phyloP scores from a whole-genome alignment of 2,113 vertebrate genomes.

The Podarcis cretensis region DNA sequence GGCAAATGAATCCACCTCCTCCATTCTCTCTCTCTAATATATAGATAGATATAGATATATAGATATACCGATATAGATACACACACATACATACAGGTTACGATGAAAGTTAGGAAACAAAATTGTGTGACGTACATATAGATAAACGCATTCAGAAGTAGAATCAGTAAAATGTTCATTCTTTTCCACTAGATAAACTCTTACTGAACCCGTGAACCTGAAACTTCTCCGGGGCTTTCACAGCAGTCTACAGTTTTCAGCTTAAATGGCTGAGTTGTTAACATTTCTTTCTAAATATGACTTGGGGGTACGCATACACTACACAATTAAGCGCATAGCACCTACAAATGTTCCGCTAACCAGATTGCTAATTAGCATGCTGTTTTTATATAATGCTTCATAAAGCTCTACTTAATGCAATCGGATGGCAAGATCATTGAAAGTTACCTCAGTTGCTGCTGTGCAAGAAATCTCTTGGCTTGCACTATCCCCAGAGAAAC shows the following conservation, averaged over 20 bases:
- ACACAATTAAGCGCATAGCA: conserved; percentile 40
- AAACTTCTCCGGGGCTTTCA: conserved; percentile 30
- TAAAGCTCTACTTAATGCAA: conserved; percentile 44
- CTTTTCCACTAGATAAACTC: conserved; percentile 37
- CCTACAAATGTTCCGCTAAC: conserved; percentile 54
- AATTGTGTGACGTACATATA: background rate
- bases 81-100: background rate
- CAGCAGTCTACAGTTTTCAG: conserved; percentile 27
- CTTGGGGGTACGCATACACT: conserved; percentile 57
- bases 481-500: background rate
- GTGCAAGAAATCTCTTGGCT: background rate
- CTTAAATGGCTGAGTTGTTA: conserved; percentile 51
- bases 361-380: conserved; percentile 62
- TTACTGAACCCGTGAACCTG: conserved; percentile 34
- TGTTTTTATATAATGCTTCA: conserved; percentile 27
- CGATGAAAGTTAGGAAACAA: background rate
- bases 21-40: conserved; percentile 12
- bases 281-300: conserved; percentile 43
- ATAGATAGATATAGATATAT: no score
- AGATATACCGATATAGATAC: no score
- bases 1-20: background rate
- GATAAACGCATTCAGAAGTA: conserved; percentile 16
- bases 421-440: conserved; percentile 26
- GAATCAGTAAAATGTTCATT: background rate
- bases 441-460: background rate